Evolutionary conservation across 2,797 vertebrate genomes (phyloP).

Genomic region (Apogon talboti): DNA sequence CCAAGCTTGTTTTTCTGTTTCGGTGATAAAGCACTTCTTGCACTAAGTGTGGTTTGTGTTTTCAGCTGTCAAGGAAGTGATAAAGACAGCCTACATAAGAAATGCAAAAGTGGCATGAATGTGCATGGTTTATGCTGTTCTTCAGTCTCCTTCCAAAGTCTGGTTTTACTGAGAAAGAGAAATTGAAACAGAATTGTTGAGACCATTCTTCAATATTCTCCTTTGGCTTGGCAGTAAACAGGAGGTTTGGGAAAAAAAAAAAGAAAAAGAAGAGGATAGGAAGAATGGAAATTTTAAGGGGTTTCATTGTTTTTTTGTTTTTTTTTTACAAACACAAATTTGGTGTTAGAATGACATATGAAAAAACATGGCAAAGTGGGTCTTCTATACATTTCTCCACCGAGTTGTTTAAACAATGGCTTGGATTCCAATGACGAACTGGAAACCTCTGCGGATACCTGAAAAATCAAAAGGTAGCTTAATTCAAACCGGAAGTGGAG

Average conservation of each 20-base stretch:
- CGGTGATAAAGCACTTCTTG: constrained; percentile 4
- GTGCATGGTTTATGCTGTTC: constrained; percentile 35
- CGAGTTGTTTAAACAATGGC: constrained; percentile 11
- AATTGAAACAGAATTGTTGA: constrained; percentile 62
- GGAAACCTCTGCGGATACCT: constrained; percentile 49
- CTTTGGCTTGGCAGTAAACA: constrained; percentile 39
- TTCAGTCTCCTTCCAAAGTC: constrained; percentile 40
- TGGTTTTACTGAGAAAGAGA: constrained; percentile 58
- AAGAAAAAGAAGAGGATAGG: constrained; percentile 14
- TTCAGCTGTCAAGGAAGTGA: constrained; percentile 29
- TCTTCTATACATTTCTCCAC: constrained; percentile 31
- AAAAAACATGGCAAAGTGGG: constrained; percentile 3
- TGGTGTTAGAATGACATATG: constrained; percentile 1
- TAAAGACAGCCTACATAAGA: constrained; percentile 25
- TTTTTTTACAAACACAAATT: constrained; percentile 22
- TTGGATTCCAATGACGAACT: constrained; percentile 24
- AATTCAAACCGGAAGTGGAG: constrained; percentile 44
- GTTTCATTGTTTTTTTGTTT: constrained; percentile 4
- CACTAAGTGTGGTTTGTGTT: constrained; percentile 28
- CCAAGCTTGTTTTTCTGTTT: background rate
- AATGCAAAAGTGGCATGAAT: constrained; percentile 35
- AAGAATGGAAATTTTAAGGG: constrained; percentile 3
- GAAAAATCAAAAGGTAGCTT: constrained; percentile 50
- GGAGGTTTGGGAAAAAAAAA: constrained; percentile 27
- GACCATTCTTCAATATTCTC: constrained; percentile 43